Evolutionary conservation across 2,888 invertebrate genomes (phyloP).

Genomic region (Selenia dentaria): DNA sequence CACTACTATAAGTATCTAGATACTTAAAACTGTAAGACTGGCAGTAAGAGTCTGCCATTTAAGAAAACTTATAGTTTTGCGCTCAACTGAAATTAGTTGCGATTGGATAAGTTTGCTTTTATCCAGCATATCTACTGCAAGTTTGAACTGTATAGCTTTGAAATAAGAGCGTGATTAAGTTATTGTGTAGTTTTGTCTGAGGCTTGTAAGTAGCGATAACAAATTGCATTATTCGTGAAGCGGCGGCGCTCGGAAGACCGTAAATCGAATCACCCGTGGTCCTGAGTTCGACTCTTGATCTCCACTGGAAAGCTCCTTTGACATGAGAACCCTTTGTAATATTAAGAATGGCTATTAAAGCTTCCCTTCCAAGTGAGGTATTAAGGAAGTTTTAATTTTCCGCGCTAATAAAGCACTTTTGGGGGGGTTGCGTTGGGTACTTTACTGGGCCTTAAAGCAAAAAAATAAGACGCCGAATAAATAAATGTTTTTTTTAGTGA

Average conservation of each 20-base stretch:
- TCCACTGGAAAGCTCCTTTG: constrained; percentile 49
- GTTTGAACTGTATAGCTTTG: constrained; percentile 7
- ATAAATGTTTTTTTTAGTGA: too few relatives aligned
- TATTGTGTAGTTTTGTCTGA: constrained; percentile 6
- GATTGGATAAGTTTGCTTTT: constrained; percentile 1
- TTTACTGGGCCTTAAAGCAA: constrained; percentile 9
- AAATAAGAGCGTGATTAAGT: constrained; percentile 17
- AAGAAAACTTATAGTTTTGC: constrained; percentile 13
- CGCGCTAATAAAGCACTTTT: constrained; percentile 19
- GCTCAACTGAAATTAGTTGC: constrained; percentile 11
- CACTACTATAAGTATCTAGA: too few relatives aligned
- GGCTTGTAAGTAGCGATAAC: constrained; percentile 20
- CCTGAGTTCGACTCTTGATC: constrained; percentile 49
- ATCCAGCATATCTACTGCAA: neutral
- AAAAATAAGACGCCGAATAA: neutral
- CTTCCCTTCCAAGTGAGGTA: constrained; percentile 26
- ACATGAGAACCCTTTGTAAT: constrained; percentile 53
- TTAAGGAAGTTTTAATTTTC: constrained; percentile 24
- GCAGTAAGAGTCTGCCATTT: constrained; percentile 4
- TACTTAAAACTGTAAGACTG: too few relatives aligned
- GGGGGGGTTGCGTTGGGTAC: constrained; percentile 4
- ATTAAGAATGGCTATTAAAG: constrained; percentile 35
- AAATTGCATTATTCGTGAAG: constrained; percentile 55
- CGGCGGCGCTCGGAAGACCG: constrained; percentile 38
- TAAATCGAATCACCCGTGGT: constrained; percentile 64